Evolutionary conservation across 35 echinoderm and acorn worm genomes (phyloP).

Genomic region (Patiria miniata): DNA sequence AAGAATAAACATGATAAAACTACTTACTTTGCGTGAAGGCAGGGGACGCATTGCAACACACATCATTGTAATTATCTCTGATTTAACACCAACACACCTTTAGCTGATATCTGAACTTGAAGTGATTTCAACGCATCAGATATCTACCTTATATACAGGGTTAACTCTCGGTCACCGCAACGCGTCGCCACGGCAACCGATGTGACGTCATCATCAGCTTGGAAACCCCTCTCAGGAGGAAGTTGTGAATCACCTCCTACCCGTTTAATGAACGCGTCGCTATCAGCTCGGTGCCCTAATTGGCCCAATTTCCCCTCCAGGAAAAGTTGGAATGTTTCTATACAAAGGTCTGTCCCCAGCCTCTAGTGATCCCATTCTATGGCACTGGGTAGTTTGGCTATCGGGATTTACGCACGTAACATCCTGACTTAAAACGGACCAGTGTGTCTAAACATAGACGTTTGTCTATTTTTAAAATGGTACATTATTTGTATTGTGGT

Average conservation of each 20-base stretch:
- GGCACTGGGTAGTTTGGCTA: too few relatives aligned
- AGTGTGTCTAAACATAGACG: conserved; percentile 1
- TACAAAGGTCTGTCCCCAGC: neutral
- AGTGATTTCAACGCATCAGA: too few relatives aligned
- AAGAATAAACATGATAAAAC: too few relatives aligned
- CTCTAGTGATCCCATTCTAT: neutral
- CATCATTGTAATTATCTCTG: neutral
- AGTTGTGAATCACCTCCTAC: neutral
- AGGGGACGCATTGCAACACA: neutral
- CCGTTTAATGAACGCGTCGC: neutral
- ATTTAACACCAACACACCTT: too few relatives aligned
- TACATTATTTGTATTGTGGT: neutral
- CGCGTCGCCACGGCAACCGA: neutral
- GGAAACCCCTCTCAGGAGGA: neutral
- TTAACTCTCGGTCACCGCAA: neutral
- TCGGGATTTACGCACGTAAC: too few relatives aligned
- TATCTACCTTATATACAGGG: too few relatives aligned
- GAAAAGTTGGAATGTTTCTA: neutral
- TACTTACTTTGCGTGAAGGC: neutral
- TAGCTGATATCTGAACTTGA: too few relatives aligned
- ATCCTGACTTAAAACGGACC: neutral
- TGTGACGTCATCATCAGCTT: neutral
- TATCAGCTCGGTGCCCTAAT: neutral
- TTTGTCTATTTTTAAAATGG: neutral
- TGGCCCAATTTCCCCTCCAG: neutral